A percentile compares a stretch with the other conserved stretches of the same genome.
Evolutionary conservation across 2,888 invertebrate species (phyloP).

Genomic region (Zaprionus bogoriensis): DNA sequence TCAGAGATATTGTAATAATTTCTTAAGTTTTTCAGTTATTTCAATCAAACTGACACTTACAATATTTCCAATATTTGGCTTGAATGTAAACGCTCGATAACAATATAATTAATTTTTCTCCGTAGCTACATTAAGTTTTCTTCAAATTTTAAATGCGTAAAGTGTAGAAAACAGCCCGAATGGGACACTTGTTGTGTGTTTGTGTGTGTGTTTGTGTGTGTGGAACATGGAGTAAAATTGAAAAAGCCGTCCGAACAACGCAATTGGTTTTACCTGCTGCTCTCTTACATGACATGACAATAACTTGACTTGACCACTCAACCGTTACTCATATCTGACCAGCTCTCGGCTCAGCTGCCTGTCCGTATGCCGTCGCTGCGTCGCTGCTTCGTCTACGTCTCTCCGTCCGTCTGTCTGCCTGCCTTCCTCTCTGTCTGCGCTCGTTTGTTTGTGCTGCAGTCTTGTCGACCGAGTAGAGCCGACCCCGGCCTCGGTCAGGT

Average conservation of each 20-base stretch:
- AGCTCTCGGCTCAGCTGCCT: not conserved
- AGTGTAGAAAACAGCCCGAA: conserved; percentile 5
- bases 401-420: conserved; percentile 13
- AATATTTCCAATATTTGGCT: too few relatives aligned
- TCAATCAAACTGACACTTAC: too few relatives aligned
- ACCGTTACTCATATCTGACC: conserved; percentile 74
- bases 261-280: conserved; percentile 6
- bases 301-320: conserved; percentile 79
- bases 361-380: not conserved
- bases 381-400: conserved; percentile 2
- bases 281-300: conserved; percentile 74
- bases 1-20: too few relatives aligned
- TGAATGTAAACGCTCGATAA: too few relatives aligned
- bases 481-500: not conserved
- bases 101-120: not conserved
- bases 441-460: conserved; percentile 34
- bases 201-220: too few relatives aligned
- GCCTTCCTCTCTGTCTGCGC: conserved; percentile 3
- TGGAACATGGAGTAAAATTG: conserved; percentile 34
- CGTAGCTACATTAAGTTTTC: not conserved
- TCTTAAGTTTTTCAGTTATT: too few relatives aligned
- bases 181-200: conserved; percentile 19
- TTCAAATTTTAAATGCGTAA: not conserved
- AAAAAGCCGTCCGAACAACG: conserved; percentile 33
- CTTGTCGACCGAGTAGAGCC: conserved; percentile 2